A percentile compares a stretch with the other conserved stretches of the same genome.
phyloP scores from a whole-genome alignment of 2,113 vertebrate genomes.

The Indri indri region DNA sequence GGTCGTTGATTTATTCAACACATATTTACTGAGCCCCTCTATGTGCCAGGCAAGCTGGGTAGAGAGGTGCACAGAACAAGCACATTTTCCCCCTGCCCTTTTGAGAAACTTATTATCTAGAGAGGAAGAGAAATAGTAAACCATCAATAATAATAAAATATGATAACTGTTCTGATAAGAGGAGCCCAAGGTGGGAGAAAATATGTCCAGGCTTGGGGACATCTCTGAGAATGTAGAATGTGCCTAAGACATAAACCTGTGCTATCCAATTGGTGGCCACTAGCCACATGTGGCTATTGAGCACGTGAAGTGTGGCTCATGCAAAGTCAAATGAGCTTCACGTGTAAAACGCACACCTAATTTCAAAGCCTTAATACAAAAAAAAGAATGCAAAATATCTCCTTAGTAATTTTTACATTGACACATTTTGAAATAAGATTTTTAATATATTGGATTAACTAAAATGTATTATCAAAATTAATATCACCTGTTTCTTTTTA shows the following conservation, averaged over 20 bases:
- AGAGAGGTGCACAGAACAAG: not conserved
- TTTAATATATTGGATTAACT: not conserved
- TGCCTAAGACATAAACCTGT: not conserved
- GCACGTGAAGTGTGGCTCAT: rapidly evolving
- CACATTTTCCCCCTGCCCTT: not conserved
- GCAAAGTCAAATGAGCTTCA: not conserved
- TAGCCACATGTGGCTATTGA: rapidly evolving
- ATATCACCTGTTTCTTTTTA: not conserved
- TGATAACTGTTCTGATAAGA: not conserved
- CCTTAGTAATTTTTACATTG: not conserved
- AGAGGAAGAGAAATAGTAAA: not conserved
- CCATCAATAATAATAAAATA: not conserved
- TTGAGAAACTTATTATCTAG: not conserved
- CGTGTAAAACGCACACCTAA: not conserved
- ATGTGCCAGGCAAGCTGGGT: not conserved
- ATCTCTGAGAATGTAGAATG: not conserved
- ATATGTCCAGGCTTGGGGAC: not conserved
- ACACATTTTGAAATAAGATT: not conserved
- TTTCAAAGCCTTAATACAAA: not conserved
- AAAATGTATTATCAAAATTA: not conserved
- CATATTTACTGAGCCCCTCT: not conserved
- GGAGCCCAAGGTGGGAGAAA: not conserved
- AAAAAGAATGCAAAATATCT: not conserved
- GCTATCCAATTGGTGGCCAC: not conserved
- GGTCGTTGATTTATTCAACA: not conserved